phyloP scores from a whole-genome alignment of 2,888 invertebrate species.

The Rhingia campestris region DNA sequence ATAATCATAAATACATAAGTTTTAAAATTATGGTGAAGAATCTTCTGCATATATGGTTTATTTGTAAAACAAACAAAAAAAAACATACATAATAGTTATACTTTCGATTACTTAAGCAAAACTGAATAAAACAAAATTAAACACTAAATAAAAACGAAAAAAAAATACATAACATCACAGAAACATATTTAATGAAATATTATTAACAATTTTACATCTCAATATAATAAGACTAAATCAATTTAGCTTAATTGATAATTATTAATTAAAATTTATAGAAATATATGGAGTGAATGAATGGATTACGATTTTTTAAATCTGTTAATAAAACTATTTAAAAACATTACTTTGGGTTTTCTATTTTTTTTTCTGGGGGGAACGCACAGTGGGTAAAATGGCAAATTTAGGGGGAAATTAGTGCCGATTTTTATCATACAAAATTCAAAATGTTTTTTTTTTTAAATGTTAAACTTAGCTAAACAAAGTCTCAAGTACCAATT shows the following conservation, averaged over 20 bases:
- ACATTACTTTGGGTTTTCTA: constrained; percentile 11
- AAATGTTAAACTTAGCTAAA: no score
- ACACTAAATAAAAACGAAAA: constrained; percentile 24
- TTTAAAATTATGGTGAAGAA: constrained; percentile 52
- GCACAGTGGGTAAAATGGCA: no score
- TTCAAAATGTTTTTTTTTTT: no score
- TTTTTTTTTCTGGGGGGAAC: neutral
- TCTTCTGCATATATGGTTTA: constrained; percentile 49
- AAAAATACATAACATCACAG: constrained; percentile 58
- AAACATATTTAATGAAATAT: constrained; percentile 70
- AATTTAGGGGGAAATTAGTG: no score
- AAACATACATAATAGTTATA: constrained; percentile 42
- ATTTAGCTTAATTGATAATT: constrained; percentile 74
- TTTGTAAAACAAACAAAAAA: constrained; percentile 31
- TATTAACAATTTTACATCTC: constrained; percentile 74
- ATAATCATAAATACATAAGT: constrained; percentile 57
- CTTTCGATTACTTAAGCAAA: constrained; percentile 57
- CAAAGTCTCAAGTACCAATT: no score
- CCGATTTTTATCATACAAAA: no score
- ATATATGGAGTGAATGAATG: constrained; percentile 74
- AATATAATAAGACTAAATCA: constrained; percentile 74
- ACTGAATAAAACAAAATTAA: constrained; percentile 35
- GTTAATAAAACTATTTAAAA: constrained; percentile 80
- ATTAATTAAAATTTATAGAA: constrained; percentile 73
- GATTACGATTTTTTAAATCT: constrained; percentile 81